Conservation (phyloP, 2,113 vertebrate species). For the Tangachromis dhanisi region DNA sequence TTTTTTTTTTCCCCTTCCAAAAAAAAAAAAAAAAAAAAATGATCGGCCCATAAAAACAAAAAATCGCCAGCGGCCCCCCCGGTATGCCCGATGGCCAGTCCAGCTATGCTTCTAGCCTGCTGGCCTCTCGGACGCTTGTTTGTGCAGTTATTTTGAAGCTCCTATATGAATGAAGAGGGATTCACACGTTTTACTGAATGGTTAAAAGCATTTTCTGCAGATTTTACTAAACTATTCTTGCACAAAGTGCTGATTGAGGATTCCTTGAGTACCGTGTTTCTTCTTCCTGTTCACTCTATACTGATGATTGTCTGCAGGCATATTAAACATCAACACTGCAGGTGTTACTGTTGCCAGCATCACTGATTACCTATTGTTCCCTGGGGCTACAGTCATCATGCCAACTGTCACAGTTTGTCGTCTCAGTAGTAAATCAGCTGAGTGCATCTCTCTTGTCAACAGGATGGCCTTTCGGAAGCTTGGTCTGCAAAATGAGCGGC, state of each 20-base stretch:
- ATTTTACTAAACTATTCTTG: accelerated
- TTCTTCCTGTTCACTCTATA: not conserved
- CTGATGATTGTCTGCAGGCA: not conserved
- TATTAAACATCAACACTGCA: not conserved
- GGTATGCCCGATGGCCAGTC: too few species aligned
- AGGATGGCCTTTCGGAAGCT: constrained; percentile 95
- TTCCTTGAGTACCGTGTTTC: not conserved
- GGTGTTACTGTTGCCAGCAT: not conserved
- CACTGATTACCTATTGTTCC: not conserved
- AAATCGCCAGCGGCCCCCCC: too few species aligned
- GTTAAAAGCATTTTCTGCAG: not conserved
- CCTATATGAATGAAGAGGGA: accelerated
- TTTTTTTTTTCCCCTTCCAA: too few species aligned
- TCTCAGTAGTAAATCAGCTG: not conserved
- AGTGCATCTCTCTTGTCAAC: constrained; percentile 7
- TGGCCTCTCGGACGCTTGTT: accelerated
- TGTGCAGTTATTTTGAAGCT: not conserved
- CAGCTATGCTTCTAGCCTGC: not conserved
- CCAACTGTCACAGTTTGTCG: not conserved
- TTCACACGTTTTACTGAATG: not conserved
- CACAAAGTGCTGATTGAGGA: accelerated
- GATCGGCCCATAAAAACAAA: too few species aligned
- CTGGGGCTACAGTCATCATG: not conserved
- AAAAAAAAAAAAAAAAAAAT: too few species aligned
- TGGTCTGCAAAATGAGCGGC: constrained; percentile 89